Evolutionary conservation across 2,113 vertebrate genomes (phyloP).

Genomic region (Pachyramphus minor): DNA sequence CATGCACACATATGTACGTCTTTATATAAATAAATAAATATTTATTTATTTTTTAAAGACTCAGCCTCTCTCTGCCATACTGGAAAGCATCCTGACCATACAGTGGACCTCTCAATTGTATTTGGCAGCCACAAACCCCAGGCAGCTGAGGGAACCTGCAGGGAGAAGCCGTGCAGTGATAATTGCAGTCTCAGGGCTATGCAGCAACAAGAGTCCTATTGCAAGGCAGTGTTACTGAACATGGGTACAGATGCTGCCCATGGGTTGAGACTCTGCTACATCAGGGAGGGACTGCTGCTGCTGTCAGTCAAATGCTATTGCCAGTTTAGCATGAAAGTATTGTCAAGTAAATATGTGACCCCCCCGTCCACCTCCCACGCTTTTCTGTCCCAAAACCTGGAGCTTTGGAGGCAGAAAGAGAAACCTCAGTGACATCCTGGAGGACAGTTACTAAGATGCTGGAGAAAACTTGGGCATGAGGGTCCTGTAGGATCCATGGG

Average conservation of each 20-base stretch:
- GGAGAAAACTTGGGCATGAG: background rate
- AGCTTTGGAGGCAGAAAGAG: background rate
- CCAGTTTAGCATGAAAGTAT: background rate
- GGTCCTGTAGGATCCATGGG: background rate
- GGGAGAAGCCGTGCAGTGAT: background rate
- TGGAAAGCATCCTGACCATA: background rate
- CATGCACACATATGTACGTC: fast-evolving
- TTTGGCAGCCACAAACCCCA: background rate
- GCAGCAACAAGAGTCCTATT: background rate
- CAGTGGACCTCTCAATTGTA: background rate
- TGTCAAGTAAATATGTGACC: background rate
- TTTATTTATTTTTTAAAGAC: background rate
- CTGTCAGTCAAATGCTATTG: background rate
- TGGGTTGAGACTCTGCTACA: background rate
- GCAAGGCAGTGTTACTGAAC: background rate
- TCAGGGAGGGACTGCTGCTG: background rate
- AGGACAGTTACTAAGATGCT: background rate
- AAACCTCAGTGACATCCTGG: background rate
- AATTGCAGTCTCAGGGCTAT: background rate
- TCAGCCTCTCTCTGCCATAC: background rate
- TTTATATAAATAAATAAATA: background rate
- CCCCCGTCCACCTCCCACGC: too few relatives aligned
- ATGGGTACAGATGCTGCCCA: background rate
- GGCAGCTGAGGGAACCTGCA: background rate
- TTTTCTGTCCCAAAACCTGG: background rate